These are phyloP conservation scores for Drosophila barbarae DNA, from an alignment of 2,888 invertebrate species.

Conservation along the genomic window DNA sequence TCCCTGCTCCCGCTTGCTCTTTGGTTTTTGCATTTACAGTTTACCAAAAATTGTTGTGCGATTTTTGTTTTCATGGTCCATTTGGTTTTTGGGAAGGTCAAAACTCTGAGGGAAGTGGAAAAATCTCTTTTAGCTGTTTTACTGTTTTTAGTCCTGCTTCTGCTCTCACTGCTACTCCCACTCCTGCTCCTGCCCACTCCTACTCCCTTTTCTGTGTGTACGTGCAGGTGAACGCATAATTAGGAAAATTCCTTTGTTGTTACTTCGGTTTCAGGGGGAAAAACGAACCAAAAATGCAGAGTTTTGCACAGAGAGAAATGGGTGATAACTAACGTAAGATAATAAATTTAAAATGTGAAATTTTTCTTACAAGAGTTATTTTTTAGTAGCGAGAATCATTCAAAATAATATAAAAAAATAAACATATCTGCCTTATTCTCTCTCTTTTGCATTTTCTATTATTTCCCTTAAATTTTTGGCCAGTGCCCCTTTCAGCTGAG, in stretches of 20 bases:
- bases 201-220: constrained; percentile 32
- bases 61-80: constrained; percentile 61
- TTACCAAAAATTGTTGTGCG: constrained; percentile 30
- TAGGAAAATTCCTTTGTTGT: constrained; percentile 58
- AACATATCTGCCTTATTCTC: too few species aligned
- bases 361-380: background rate
- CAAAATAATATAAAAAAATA: too few species aligned
- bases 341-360: background rate
- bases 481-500: constrained; percentile 18
- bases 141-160: background rate
- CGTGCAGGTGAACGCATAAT: constrained; percentile 70
- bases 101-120: background rate
- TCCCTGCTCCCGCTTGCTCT: too few species aligned
- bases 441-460: too few species aligned
- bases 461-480: background rate
- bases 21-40: constrained; percentile 39
- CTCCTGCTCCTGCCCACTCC: background rate
- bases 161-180: background rate
- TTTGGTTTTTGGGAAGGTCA: constrained; percentile 32
- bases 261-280: constrained; percentile 13
- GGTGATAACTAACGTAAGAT: background rate
- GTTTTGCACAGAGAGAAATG: background rate
- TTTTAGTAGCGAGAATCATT: too few species aligned
- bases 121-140: constrained; percentile 16
- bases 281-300: background rate